Percentiles rank a stretch among this genome's conserved stretches.
These are phyloP conservation scores for Syrphus vitripennis DNA, from an alignment of 2,888 invertebrate species.

Conservation along the genomic window DNA sequence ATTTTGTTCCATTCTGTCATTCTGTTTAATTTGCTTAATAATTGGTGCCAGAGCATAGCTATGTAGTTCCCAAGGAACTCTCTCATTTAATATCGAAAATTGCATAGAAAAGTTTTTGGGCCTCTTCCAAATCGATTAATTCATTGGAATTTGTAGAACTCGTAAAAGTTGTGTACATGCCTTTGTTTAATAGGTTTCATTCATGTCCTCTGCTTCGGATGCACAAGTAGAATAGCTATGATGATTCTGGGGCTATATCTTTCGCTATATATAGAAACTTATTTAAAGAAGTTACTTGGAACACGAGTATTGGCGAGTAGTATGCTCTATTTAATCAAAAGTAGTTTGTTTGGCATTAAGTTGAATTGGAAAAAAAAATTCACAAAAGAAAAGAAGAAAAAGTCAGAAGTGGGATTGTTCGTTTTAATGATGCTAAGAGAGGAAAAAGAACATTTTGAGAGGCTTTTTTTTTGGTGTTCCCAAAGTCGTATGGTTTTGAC, in stretches of 20 bases:
- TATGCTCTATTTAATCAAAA: constrained; percentile 50
- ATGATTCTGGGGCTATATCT: background rate
- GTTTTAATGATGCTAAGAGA: constrained; percentile 54
- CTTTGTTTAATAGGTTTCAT: constrained; percentile 48
- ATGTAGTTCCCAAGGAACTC: background rate
- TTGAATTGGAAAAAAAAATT: constrained; percentile 15
- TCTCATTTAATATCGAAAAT: constrained; percentile 12
- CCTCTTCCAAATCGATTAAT: constrained; percentile 69
- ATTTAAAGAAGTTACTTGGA: background rate
- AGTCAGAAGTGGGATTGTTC: constrained; percentile 11
- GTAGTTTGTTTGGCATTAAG: constrained; percentile 46
- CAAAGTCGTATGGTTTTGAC: constrained; percentile 40
- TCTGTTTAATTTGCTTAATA: constrained; percentile 46
- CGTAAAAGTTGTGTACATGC: background rate
- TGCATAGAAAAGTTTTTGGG: constrained; percentile 57
- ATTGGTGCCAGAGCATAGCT: constrained; percentile 23
- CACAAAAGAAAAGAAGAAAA: background rate
- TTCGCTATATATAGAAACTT: background rate
- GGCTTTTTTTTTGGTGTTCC: too few relatives aligned
- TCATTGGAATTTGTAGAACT: constrained; percentile 33
- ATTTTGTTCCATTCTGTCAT: constrained; percentile 1
- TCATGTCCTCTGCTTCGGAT: too few relatives aligned
- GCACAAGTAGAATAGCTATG: background rate
- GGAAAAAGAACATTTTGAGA: background rate
- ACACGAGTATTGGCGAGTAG: background rate